Evolutionary conservation across 2,797 vertebrate genomes (phyloP), one percentile per base, ranked within the genome.

Genomic region (Coilia nasus): DNA sequence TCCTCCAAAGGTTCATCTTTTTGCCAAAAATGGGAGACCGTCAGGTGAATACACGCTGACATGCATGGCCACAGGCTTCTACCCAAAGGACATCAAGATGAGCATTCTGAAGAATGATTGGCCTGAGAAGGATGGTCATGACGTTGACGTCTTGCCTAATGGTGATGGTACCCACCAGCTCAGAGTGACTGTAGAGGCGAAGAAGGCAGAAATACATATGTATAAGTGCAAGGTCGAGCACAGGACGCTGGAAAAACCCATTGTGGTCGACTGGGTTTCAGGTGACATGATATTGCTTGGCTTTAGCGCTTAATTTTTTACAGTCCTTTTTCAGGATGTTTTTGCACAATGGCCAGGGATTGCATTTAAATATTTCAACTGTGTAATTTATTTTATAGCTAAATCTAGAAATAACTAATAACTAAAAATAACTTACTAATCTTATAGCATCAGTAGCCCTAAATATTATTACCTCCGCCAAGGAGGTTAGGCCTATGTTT

Each of bases 61-160:
- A 0, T 95, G 95, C 88, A n/a, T 94, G 84, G 93, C 93, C 62
- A 93, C 94, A 0, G 93, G 91, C 0, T 94, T 95, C 90, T 81
- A 84, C 57, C 88, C 90, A 1, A 89, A 88, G 81, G 87, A 93
- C 3, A 83, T 93, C 6, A 0, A 0, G 1, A 0, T 96, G 82
- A 0, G 1, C 0, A 88, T 95, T 54, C 89, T 0, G n/a, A 89
- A 88, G 28, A 2, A 87, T 0, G 17, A 0, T 0, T 84, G 56
- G 0, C 0, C 57, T 0, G 64, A 94, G 0, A 21, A 0, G 0
- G 0, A 0, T 0, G 0, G 0, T 94, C 46, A 0, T 47, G 0
- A 15, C 6, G 0, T n/a, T n/a, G 14, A 75, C 35, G 17, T 93
- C 23, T 88, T 85, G 28, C 93, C 94, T 0, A 95, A 94, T 15